Evolutionary conservation across 2,113 vertebrate genomes (phyloP).

Genomic region (Gymnobelideus leadbeateri): DNA sequence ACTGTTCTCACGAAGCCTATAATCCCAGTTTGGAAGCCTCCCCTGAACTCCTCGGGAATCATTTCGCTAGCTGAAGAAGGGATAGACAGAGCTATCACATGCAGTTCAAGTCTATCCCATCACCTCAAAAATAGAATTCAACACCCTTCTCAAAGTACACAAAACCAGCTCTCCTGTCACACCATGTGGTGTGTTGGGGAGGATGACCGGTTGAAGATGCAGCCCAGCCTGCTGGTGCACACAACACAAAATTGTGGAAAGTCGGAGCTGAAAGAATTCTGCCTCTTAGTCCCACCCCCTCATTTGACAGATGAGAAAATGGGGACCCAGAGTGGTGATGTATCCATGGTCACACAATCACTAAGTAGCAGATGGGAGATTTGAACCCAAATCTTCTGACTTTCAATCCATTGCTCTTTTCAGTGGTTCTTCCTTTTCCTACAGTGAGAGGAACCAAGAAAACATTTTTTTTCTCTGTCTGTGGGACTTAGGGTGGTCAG

Average conservation of each 20-base stretch:
- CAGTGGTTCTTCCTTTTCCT: background rate
- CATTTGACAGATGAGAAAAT: too few relatives aligned
- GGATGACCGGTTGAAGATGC: background rate
- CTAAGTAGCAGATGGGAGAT: too few relatives aligned
- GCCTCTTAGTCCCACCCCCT: background rate
- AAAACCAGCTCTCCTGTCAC: background rate
- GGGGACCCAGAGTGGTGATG: too few relatives aligned
- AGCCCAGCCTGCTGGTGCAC: background rate
- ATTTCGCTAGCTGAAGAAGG: background rate
- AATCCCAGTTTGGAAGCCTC: background rate
- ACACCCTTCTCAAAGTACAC: constrained; percentile 2
- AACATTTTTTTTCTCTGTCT: background rate
- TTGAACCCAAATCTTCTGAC: too few relatives aligned
- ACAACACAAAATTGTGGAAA: background rate
- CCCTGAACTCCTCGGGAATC: background rate
- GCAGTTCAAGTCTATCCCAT: constrained; percentile 8
- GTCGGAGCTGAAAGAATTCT: background rate
- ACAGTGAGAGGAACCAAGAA: background rate
- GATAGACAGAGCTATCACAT: background rate
- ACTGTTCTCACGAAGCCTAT: background rate
- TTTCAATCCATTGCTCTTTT: background rate
- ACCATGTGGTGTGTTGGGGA: background rate
- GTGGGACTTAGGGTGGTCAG: background rate
- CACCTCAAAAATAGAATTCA: constrained; percentile 4
- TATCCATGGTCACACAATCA: too few relatives aligned